Evolutionary conservation across 1,140 invertebrate species (phyloP), one percentile per base, ranked within the genome.

Genomic region (Zophobas morio): DNA sequence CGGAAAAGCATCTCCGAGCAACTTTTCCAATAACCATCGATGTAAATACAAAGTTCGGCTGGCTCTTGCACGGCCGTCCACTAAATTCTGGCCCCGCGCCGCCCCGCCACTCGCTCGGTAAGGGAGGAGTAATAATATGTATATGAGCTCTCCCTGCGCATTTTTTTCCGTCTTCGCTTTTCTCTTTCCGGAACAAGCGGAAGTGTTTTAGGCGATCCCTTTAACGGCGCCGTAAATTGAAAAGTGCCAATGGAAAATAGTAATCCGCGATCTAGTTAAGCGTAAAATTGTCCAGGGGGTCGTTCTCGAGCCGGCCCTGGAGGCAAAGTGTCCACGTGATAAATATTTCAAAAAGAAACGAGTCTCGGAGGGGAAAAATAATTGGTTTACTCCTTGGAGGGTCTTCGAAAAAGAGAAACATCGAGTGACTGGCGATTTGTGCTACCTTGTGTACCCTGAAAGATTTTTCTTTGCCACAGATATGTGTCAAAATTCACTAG

Each of bases 261-360:
- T 60, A 39, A 60, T 36, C 56, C 56, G 56, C 56, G 35, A 66
- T 42, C 37, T 42, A 66, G 60, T 66, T 66, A 42, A 42, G 60
- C 60, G 60, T 40, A 66, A 66, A 66, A 66, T 66, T 42, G 60
- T 42, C 60, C 3, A 60, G 56, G 56, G 56, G 36, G n/a, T 36
- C 34, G 56, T 60, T 60, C 20, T 34, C 32, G 35, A 35, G 33
- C 33, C 54, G 54, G 54, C 20, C 32, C 54, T 63, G 57, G 37
- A 37, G 1, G 49, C 1, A 2, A 5, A 0, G 39, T 66, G 60
- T 42, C 60, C 60, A n/a, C 1, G n/a, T 66, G 20, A 20, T 20
- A 20, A 66, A 66, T 66, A 66, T 66, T 66, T 66, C 40, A 66
- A 42, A 63, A 66, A 66, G 60, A 66, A 66, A 66, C 60, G 34